Conservation (phyloP, 2,797 vertebrate genomes). For the Margarornis squamiger region DNA sequence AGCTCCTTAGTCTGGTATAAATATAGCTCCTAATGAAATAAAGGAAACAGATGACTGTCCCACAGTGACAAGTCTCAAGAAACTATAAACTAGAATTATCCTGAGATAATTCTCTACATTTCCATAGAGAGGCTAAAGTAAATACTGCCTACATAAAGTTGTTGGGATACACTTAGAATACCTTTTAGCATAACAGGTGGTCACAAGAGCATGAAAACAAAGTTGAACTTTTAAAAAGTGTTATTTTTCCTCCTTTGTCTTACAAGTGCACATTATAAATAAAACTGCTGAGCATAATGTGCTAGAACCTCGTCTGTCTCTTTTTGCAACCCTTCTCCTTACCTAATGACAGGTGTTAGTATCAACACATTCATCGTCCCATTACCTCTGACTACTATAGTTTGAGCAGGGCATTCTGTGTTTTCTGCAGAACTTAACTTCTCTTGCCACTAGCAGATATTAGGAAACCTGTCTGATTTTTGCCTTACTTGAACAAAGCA, state of each 20-base stretch:
- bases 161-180: neutral
- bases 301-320: neutral
- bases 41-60: constrained; percentile 21
- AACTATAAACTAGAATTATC: neutral
- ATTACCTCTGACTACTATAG: neutral
- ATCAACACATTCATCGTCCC: neutral
- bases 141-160: neutral
- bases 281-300: neutral
- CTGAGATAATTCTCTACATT: neutral
- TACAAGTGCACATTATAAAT: neutral
- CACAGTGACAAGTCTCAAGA: neutral
- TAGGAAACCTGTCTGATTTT: neutral
- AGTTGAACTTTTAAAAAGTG: neutral
- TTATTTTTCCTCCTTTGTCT: neutral
- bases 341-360: neutral
- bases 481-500: neutral
- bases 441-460: neutral
- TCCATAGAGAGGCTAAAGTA: neutral
- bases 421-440: neutral
- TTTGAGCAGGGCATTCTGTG: neutral
- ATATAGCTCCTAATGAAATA: constrained; percentile 21
- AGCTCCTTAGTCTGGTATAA: neutral
- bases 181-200: neutral
- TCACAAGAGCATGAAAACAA: neutral
- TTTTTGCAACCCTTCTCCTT: neutral